Evolutionary conservation across 2,888 invertebrate genomes (phyloP).

Genomic region (Lithosia quadra): DNA sequence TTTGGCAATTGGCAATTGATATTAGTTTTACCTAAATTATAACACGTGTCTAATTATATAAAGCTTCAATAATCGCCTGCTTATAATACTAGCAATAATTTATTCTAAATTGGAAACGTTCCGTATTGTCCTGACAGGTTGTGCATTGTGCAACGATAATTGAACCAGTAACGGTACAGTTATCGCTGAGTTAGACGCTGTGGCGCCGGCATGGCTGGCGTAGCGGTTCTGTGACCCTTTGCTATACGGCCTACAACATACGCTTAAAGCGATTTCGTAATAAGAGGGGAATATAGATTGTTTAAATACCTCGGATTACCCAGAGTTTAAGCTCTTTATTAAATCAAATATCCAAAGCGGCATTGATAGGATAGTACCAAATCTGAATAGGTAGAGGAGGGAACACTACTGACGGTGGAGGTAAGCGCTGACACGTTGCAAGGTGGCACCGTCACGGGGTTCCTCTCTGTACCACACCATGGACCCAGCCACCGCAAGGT

Average conservation of each 20-base stretch:
- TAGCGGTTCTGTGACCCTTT: slow-evolving; percentile 79
- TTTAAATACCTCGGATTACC: too few species aligned
- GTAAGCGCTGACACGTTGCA: too few species aligned
- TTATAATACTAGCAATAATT: neutral
- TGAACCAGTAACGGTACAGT: slow-evolving; percentile 51
- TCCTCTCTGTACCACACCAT: too few species aligned
- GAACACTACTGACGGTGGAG: too few species aligned
- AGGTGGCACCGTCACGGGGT: too few species aligned
- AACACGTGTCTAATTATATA: neutral
- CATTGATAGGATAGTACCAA: too few species aligned
- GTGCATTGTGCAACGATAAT: slow-evolving; percentile 13
- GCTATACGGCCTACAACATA: slow-evolving; percentile 40
- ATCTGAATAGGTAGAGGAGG: too few species aligned
- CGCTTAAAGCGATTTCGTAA: slow-evolving; percentile 25
- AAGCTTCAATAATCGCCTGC: neutral
- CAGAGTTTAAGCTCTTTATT: too few species aligned
- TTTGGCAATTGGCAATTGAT: too few species aligned
- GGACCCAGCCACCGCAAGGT: too few species aligned
- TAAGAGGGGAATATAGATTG: neutral
- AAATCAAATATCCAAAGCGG: too few species aligned
- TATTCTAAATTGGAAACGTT: neutral
- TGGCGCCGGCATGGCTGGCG: slow-evolving; percentile 75
- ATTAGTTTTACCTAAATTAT: neutral
- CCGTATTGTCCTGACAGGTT: neutral
- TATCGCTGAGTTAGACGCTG: slow-evolving; percentile 47